A percentile compares a stretch with the other conserved stretches of the same genome.
Conservation (phyloP, 2,113 vertebrate species). For the Ivindomyrus marchei region DNA sequence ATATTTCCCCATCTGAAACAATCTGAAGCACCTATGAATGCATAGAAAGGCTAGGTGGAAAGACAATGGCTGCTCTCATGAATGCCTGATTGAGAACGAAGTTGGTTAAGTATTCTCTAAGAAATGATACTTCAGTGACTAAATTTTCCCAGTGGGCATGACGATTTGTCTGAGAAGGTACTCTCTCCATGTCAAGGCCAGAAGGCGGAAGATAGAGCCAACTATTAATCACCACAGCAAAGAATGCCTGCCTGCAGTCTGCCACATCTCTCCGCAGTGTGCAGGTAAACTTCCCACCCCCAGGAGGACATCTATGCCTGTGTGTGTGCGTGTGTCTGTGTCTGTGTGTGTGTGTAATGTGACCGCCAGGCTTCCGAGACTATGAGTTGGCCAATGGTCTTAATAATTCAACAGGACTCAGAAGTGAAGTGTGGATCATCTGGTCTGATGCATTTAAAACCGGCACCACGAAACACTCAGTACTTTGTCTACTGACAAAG, state of each 20-base stretch:
- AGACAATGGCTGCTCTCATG: not conserved
- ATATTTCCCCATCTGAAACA: not conserved
- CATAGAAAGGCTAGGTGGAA: not conserved
- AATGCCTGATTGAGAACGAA: not conserved
- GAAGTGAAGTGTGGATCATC: not conserved
- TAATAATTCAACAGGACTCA: not conserved
- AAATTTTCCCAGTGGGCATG: not conserved
- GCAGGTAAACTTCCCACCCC: not conserved
- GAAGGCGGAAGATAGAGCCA: not conserved
- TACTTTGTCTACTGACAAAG: not conserved
- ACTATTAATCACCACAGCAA: not conserved
- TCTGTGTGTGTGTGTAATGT: not conserved
- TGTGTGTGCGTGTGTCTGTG: not conserved
- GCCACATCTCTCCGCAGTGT: not conserved
- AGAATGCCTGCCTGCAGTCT: not conserved
- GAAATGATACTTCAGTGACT: not conserved
- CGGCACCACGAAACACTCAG: not conserved
- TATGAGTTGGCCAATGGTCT: not conserved
- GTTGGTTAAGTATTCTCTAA: not conserved
- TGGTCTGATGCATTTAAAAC: not conserved
- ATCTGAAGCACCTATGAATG: not conserved
- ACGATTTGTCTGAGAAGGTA: not conserved
- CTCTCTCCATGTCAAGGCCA: not conserved
- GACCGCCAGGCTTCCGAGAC: not conserved
- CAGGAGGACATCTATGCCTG: not conserved